Evolutionary conservation across 2,797 vertebrate genomes (phyloP).

Genomic region (Tiaroga cobitis): DNA sequence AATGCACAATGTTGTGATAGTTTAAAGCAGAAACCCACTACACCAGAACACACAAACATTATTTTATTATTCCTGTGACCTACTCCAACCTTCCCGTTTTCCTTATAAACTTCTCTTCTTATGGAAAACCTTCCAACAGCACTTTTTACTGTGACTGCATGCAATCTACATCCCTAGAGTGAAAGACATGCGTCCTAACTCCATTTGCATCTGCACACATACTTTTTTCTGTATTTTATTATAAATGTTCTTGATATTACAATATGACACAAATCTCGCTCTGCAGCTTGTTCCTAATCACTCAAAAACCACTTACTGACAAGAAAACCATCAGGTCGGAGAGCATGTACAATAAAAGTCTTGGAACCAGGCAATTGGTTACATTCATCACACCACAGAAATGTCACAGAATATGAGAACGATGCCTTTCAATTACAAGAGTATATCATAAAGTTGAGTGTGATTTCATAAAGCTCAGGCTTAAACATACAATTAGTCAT

Average conservation of each 20-base stretch:
- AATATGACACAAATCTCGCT: constrained; percentile 19
- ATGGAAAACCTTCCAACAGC: constrained; percentile 11
- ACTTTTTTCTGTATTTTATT: neutral
- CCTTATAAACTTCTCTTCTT: constrained; percentile 20
- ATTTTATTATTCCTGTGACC: constrained; percentile 36
- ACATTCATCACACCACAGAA: constrained; percentile 22
- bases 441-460: neutral
- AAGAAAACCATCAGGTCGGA: neutral
- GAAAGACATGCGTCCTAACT: neutral
- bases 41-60: constrained; percentile 9
- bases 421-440: neutral
- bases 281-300: constrained; percentile 23
- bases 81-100: neutral
- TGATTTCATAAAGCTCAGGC: constrained; percentile 1
- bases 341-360: constrained; percentile 13
- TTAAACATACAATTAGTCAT: constrained; percentile 46
- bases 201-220: neutral
- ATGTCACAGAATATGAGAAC: neutral
- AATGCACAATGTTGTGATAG: neutral
- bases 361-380: neutral
- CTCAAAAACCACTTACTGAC: constrained; percentile 21
- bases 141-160: neutral
- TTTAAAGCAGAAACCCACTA: neutral
- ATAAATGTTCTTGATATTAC: neutral
- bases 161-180: constrained; percentile 8